phyloP scores from a whole-genome alignment of 1,140 invertebrate species.

The Pollicipes pollicipes region DNA sequence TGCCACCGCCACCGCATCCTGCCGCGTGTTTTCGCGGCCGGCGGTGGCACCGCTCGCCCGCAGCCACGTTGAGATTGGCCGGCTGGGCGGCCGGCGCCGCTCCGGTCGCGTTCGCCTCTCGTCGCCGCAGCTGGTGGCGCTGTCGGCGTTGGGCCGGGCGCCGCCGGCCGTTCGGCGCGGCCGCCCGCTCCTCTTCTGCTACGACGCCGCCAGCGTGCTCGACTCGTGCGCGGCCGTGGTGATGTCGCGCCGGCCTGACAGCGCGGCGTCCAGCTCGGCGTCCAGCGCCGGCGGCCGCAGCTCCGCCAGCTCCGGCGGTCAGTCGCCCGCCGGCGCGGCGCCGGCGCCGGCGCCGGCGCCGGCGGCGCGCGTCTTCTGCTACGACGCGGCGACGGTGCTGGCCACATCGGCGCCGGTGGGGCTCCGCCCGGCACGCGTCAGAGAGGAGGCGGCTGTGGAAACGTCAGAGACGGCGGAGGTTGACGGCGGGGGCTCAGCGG shows the following conservation, averaged over 20 bases:
- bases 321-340: background rate
- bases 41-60: no score
- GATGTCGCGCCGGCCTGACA: background rate
- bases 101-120: background rate
- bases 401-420: background rate
- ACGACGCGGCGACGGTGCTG: background rate
- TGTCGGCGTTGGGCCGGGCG: background rate
- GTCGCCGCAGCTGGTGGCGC: background rate
- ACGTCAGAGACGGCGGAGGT: no score
- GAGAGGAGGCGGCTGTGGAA: no score
- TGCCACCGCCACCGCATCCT: background rate
- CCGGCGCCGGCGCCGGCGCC: no score
- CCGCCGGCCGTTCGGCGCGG: background rate
- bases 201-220: background rate
- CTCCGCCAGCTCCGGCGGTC: no score
- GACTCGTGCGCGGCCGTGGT: background rate
- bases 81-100: background rate
- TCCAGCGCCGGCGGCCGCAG: no score
- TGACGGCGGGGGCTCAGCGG: no score
- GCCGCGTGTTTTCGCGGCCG: no score
- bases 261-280: no score
- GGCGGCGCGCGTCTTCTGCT: background rate
- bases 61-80: background rate
- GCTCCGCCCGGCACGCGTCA: background rate
- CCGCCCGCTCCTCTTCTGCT: background rate